Conservation (phyloP, 2,888 invertebrate genomes). For the Choristoneura rosaceana region DNA sequence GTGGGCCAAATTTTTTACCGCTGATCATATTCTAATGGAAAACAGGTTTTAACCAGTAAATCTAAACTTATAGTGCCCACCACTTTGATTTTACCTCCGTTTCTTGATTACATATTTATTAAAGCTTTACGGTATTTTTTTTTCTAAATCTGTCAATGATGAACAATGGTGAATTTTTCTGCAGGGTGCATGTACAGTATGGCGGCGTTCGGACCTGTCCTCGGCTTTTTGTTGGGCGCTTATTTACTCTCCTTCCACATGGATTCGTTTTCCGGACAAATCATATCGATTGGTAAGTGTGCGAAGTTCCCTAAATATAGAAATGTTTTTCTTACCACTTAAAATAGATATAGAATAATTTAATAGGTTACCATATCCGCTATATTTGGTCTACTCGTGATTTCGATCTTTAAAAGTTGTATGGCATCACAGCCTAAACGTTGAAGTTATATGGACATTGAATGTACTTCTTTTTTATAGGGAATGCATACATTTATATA, state of each 20-base stretch:
- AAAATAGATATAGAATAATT: neutral
- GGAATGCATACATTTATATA: too few relatives aligned
- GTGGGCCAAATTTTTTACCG: too few relatives aligned
- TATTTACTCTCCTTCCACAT: slow-evolving; percentile 96
- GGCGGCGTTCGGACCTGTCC: slow-evolving; percentile 98
- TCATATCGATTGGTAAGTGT: slow-evolving; percentile 88
- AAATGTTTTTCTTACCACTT: neutral
- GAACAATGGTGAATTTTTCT: slow-evolving; percentile 50
- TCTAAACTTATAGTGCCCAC: too few relatives aligned
- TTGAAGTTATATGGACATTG: too few relatives aligned
- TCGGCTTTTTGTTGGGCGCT: slow-evolving; percentile 96
- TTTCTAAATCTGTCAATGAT: neutral
- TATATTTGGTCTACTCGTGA: too few relatives aligned
- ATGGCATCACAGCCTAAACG: too few relatives aligned
- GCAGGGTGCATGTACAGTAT: slow-evolving; percentile 98
- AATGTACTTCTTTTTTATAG: too few relatives aligned
- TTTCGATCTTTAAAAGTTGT: too few relatives aligned
- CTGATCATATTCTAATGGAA: neutral
- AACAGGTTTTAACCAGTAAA: neutral
- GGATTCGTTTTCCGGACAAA: slow-evolving; percentile 92
- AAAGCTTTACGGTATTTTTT: neutral
- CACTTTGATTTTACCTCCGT: too few relatives aligned
- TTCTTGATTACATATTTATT: too few relatives aligned
- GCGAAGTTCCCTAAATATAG: neutral
- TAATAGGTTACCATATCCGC: too few relatives aligned